Conservation (phyloP, 2,797 vertebrate species). For the Sciurus vulgaris region DNA sequence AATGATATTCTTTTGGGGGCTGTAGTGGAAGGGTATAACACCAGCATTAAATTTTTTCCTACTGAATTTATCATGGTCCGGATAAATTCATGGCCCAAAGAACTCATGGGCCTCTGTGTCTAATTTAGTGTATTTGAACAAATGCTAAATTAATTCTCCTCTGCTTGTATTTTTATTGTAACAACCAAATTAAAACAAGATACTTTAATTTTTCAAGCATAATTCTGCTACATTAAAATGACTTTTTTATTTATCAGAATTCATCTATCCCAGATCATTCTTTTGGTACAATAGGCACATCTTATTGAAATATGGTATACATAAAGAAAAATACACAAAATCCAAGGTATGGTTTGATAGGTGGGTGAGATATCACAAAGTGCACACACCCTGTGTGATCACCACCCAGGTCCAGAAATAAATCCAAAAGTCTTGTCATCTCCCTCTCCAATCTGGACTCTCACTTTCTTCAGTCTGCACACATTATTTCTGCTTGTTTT, state of each 20-base stretch:
- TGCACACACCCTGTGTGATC: neutral
- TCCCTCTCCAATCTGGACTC: neutral
- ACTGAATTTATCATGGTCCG: neutral
- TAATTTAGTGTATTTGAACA: neutral
- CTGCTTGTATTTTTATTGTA: neutral
- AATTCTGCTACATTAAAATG: neutral
- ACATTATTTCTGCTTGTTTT: neutral
- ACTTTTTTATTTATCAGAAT: conserved; percentile 16
- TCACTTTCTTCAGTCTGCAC: neutral
- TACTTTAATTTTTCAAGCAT: neutral
- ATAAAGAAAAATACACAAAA: neutral
- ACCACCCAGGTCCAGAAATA: neutral
- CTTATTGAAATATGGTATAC: neutral
- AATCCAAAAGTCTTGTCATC: neutral
- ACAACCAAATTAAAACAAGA: conserved; percentile 32
- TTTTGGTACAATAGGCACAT: neutral
- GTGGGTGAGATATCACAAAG: neutral
- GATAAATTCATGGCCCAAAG: neutral
- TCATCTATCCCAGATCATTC: neutral
- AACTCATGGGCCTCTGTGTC: neutral
- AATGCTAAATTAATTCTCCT: neutral
- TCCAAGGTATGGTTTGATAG: neutral
- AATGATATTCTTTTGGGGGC: neutral
- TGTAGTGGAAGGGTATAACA: neutral
- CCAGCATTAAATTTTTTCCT: neutral